Base-by-base conservation (phyloP, 2,888 invertebrate species). In the Acronicta psi region DNA sequence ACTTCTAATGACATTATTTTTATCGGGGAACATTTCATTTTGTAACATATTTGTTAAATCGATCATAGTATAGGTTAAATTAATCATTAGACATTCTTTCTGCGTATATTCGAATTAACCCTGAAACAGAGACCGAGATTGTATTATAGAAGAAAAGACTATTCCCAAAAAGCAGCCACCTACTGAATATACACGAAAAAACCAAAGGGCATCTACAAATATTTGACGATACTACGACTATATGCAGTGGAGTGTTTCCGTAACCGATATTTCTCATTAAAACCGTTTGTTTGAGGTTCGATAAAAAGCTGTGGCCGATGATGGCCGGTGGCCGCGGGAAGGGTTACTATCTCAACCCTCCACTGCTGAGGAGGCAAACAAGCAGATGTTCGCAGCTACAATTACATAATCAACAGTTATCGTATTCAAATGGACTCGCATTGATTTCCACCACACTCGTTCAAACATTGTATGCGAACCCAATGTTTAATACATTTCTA, bases 211-310 rank as follows among this genome's bases (percentile, higher is more conserved):
- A 61, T 62, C 63, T 65, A 76, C 80, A 89, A 91, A 93, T 91
- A 90, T 93, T 93, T 86, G 84, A 88, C 80, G 86, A 86, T 89
- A 79, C 83, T 89, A 67, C 46, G 61, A 61, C 55, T 51, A 89
- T 89, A 90, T 85, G 81, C 81, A 77, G 78, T 84, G 76, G 84
- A 91, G 91, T 89, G 87, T 92, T 92, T 92, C 90, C 90, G 93
- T 91, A 90, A 93, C 91, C 85, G 90, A 93, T 93, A 93, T 92
- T 92, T 90, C 92, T 93, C 92, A 90, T 94, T 93, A 90, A 87
- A 82, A 75, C 79, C 80, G 79, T 80, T 84, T 93, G 89, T 92
- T 93, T 91, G 87, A 78, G 63, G 71, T 85, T 75, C 77, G 88
- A 90, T 93, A 93, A 94, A 94, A 93, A 94, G 86, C 83, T 76